phyloP scores from a whole-genome alignment of 2,797 vertebrate genomes.

The Phyllotis vaccarum region DNA sequence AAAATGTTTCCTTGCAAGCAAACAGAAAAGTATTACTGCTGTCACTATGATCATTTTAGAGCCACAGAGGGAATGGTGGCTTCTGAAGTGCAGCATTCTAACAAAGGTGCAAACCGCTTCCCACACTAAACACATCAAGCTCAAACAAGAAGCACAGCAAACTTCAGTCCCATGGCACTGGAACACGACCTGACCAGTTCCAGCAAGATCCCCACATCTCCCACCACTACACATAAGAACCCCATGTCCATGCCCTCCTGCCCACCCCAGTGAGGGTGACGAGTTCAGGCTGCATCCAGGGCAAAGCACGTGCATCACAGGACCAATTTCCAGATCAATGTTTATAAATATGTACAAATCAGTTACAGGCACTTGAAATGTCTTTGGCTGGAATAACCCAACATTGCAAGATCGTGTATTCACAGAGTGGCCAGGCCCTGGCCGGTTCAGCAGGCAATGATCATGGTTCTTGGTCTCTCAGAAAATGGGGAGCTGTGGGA shows the following conservation, averaged over 20 bases:
- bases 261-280: conserved; percentile 73
- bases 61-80: conserved; percentile 82
- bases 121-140: conserved; percentile 82
- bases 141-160: conserved; percentile 77
- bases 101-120: conserved; percentile 85
- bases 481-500: conserved; percentile 70
- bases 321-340: conserved; percentile 87
- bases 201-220: conserved; percentile 69
- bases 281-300: conserved; percentile 76
- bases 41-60: conserved; percentile 70
- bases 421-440: conserved; percentile 92
- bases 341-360: conserved; percentile 98
- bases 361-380: conserved; percentile 99
- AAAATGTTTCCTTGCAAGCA: conserved; percentile 86
- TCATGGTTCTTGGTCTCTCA: conserved; percentile 86
- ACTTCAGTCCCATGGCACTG: conserved; percentile 57
- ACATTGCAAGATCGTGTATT: conserved; percentile 96
- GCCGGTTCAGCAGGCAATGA: conserved; percentile 94
- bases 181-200: conserved; percentile 74
- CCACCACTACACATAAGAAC: conserved; percentile 55
- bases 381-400: conserved; percentile 99
- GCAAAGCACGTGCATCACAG: conserved; percentile 87
- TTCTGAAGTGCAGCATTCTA: conserved; percentile 86
- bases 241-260: conserved; percentile 63
- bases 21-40: conserved; percentile 78